Conservation (phyloP, 2,888 invertebrate species). For the Microplitis manilae region DNA sequence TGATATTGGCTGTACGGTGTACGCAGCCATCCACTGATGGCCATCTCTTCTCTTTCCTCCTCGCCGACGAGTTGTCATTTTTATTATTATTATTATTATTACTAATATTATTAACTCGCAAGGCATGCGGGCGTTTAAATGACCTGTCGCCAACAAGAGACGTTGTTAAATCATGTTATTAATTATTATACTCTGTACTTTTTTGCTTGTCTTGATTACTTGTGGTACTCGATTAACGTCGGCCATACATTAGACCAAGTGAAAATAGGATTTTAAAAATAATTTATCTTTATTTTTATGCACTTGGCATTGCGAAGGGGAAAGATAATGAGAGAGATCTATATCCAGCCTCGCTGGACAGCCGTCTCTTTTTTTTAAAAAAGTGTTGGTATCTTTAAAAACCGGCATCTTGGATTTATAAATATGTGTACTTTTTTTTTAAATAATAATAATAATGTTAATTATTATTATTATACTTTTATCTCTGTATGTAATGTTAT, state of each 20-base stretch:
- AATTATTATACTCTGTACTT: conserved; percentile 35
- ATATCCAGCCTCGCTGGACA: conserved; percentile 23
- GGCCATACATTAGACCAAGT: neutral
- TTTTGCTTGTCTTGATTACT: neutral
- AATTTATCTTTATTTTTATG: conserved; percentile 1
- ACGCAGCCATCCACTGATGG: conserved; percentile 3
- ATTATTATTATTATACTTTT: conserved; percentile 2
- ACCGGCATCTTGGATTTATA: neutral
- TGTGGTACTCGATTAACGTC: neutral
- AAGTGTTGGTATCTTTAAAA: neutral
- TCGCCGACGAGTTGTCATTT: conserved; percentile 3
- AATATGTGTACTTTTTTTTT: conserved; percentile 38
- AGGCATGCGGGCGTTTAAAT: conserved; percentile 35
- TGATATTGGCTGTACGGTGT: conserved; percentile 25
- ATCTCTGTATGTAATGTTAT: conserved; percentile 35
- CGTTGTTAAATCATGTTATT: conserved; percentile 36
- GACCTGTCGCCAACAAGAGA: conserved; percentile 18
- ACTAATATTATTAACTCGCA: neutral
- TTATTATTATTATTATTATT: conserved; percentile 19
- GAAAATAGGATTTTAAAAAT: neutral
- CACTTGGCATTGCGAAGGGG: conserved; percentile 7
- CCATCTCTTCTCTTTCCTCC: conserved; percentile 12
- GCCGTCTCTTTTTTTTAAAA: neutral
- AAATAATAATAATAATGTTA: conserved; percentile 19
- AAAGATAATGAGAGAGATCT: conserved; percentile 22